These are phyloP conservation scores for Corythaixoides concolor DNA, from an alignment of 2,113 vertebrate genomes.

Conservation along the genomic window DNA sequence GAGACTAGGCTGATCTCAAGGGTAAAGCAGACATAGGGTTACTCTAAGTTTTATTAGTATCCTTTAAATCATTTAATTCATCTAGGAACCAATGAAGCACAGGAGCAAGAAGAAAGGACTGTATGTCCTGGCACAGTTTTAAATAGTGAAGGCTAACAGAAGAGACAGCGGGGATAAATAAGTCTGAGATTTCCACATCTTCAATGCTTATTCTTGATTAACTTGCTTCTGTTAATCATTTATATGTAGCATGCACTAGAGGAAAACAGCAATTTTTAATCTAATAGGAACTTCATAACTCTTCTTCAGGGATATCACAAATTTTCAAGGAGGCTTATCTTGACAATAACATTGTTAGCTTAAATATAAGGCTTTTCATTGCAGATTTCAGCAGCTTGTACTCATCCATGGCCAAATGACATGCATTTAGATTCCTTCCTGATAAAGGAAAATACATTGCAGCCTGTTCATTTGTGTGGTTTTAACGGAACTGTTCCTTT, in stretches of 20 bases:
- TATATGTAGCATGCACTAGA: background rate
- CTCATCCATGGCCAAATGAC: background rate
- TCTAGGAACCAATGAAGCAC: background rate
- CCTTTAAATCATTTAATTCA: background rate
- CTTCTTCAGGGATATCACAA: background rate
- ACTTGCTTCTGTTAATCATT: background rate
- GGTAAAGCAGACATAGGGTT: background rate
- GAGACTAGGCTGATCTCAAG: background rate
- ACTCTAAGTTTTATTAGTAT: background rate
- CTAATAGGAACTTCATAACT: background rate
- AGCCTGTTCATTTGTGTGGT: background rate
- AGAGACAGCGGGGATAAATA: background rate
- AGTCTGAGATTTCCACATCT: background rate
- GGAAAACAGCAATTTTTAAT: background rate
- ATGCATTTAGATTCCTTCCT: background rate
- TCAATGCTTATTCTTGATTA: background rate
- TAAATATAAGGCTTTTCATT: background rate
- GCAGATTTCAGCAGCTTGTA: background rate
- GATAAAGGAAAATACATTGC: background rate
- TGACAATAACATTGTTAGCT: background rate
- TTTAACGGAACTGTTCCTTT: background rate
- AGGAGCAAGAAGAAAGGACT: background rate
- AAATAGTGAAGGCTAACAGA: background rate
- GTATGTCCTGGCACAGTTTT: background rate
- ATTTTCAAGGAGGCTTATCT: background rate